These are phyloP conservation scores for Acanthornis magna DNA, from an alignment of 2,797 vertebrate genomes.

Conservation along the genomic window DNA sequence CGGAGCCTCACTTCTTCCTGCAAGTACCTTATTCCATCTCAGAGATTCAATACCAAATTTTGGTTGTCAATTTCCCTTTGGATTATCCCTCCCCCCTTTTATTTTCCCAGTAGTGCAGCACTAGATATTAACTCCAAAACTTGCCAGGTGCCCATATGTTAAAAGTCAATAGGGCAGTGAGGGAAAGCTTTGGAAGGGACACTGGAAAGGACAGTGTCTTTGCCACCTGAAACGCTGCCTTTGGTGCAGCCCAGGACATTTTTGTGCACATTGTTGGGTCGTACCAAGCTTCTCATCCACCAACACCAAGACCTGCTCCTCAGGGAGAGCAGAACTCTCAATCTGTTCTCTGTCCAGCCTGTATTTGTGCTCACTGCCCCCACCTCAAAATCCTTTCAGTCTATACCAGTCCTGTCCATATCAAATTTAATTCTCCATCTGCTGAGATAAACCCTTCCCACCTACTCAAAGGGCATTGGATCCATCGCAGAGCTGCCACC, in stretches of 20 bases:
- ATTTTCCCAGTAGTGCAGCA: neutral
- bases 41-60: neutral
- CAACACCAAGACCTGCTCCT: neutral
- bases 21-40: neutral
- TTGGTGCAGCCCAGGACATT: neutral
- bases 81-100: rapidly evolving
- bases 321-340: neutral
- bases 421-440: neutral
- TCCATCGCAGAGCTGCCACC: neutral
- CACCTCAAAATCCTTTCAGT: neutral
- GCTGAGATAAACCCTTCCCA: neutral
- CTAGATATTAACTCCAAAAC: neutral
- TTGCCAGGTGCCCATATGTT: neutral
- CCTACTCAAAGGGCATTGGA: neutral
- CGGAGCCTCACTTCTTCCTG: neutral
- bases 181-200: neutral
- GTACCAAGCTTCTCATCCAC: neutral
- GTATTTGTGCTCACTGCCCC: neutral
- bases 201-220: neutral
- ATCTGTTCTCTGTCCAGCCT: neutral
- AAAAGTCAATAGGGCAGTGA: neutral
- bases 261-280: neutral
- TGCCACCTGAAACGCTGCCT: neutral
- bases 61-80: neutral
- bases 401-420: neutral